phyloP scores from a whole-genome alignment of 2,797 vertebrate species.

The Bryconaethiops microstoma region DNA sequence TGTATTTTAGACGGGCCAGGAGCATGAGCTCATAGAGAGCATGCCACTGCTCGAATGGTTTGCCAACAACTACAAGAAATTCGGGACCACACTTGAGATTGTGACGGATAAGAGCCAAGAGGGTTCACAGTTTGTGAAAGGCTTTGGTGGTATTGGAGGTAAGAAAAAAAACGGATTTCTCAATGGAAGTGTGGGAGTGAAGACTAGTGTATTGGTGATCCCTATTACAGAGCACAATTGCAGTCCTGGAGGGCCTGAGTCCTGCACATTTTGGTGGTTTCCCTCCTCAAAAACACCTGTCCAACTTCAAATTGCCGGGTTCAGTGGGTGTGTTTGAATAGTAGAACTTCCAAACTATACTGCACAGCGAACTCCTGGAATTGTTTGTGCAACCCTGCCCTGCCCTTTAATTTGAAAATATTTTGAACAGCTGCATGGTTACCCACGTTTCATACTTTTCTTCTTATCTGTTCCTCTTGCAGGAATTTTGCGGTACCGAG shows the following conservation, averaged over 20 bases:
- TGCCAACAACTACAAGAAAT: conserved; percentile 99
- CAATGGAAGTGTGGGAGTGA: background rate
- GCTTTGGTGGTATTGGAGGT: conserved; percentile 99
- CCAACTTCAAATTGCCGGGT: too few species aligned
- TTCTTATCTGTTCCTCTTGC: conserved; percentile 51
- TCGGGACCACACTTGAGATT: conserved; percentile 98
- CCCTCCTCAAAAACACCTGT: too few species aligned
- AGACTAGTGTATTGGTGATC: conserved; percentile 20
- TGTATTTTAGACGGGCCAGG: conserved; percentile 90
- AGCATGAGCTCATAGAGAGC: conserved; percentile 97
- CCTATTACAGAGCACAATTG: too few species aligned
- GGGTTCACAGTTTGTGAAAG: conserved; percentile 99
- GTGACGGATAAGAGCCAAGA: conserved; percentile 99
- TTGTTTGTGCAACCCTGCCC: too few species aligned
- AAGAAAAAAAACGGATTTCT: conserved; percentile 46
- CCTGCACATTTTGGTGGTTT: too few species aligned
- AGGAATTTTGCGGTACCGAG: conserved; percentile 99
- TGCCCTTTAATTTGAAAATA: background rate
- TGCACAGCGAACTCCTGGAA: too few species aligned
- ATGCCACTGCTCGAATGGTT: conserved; percentile 99
- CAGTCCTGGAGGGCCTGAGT: too few species aligned
- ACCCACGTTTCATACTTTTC: background rate
- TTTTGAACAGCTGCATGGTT: background rate
- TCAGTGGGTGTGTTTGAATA: too few species aligned
- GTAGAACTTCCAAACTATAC: too few species aligned